These are phyloP conservation scores for Tetragonula clypearis DNA, from an alignment of 1,140 invertebrate genomes.

Conservation along the genomic window DNA sequence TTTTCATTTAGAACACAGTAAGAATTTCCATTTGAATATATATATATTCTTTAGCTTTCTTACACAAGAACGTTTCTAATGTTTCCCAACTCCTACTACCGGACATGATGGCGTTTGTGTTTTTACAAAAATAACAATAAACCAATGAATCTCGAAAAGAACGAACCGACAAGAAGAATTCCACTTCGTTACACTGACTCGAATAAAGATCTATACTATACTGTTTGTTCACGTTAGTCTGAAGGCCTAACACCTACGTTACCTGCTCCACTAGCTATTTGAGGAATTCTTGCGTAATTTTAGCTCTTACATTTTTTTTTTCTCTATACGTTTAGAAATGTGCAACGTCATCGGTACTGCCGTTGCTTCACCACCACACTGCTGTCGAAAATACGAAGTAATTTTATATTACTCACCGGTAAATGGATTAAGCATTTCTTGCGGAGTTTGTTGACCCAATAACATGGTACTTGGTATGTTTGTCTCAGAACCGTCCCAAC, in stretches of 20 bases:
- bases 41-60: not conserved
- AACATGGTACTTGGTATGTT: slow-evolving; percentile 79
- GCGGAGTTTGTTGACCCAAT: slow-evolving; percentile 79
- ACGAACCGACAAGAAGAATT: not conserved
- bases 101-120: not conserved
- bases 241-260: slow-evolving; percentile 58
- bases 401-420: slow-evolving; percentile 70
- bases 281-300: slow-evolving; percentile 71
- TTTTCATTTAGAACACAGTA: too few relatives aligned
- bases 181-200: not conserved
- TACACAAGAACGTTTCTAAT: slow-evolving; percentile 58
- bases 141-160: not conserved
- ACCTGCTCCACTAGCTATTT: slow-evolving; percentile 64
- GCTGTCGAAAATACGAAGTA: not conserved
- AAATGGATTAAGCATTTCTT: slow-evolving; percentile 79
- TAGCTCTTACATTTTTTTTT: slow-evolving; percentile 62
- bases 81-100: slow-evolving; percentile 44
- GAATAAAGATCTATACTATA: slow-evolving; percentile 48
- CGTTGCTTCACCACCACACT: not conserved
- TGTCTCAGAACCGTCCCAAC: slow-evolving; percentile 81
- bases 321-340: slow-evolving; percentile 44
- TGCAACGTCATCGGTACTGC: not conserved
- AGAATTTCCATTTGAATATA: not conserved
- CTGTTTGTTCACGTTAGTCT: slow-evolving; percentile 58
- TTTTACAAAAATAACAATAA: not conserved